Evolutionary conservation across 2,888 invertebrate species (phyloP).

Genomic region (Cephus sareptanus): DNA sequence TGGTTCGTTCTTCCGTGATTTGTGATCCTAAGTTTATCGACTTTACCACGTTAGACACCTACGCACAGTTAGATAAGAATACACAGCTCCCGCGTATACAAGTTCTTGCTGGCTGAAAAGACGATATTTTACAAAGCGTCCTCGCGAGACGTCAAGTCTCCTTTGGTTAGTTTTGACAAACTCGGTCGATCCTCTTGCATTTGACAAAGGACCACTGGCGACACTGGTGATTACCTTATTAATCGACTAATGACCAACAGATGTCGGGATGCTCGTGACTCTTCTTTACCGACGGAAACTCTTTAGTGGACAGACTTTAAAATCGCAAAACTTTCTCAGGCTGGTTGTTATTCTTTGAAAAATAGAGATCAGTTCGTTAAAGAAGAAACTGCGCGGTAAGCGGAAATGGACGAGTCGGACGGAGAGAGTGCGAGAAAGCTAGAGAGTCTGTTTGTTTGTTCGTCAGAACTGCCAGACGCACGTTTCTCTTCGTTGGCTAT

Average conservation of each 20-base stretch:
- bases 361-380: not conserved
- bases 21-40: slow-evolving; percentile 11
- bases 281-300: not conserved
- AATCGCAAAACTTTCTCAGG: not conserved
- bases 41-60: not conserved
- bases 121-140: not conserved
- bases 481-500: not conserved
- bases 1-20: slow-evolving; percentile 12
- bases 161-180: not conserved
- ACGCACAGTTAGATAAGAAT: not conserved
- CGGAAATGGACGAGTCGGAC: not conserved
- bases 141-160: no score
- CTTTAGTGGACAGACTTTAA: not conserved
- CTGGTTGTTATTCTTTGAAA: not conserved
- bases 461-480: not conserved
- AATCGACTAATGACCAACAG: not conserved
- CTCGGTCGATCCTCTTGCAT: not conserved
- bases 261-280: not conserved
- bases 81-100: not conserved
- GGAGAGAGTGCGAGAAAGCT: not conserved
- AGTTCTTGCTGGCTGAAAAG: not conserved
- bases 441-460: not conserved
- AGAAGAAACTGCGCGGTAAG: not conserved
- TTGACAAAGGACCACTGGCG: not conserved
- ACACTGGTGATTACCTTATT: not conserved